These are phyloP conservation scores for Cephonodes hylas DNA, from an alignment of 2,888 invertebrate species.

Conservation along the genomic window DNA sequence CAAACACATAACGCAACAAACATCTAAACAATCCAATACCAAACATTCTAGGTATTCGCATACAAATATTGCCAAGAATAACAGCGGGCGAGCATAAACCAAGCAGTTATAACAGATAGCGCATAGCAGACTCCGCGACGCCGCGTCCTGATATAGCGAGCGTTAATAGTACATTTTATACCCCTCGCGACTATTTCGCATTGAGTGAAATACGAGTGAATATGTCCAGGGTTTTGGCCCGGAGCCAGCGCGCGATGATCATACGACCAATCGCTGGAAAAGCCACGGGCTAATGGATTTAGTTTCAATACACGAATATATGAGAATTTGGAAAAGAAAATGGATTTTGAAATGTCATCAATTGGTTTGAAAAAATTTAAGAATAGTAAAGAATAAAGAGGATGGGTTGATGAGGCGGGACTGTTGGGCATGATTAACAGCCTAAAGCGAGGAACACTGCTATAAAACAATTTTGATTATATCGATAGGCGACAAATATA, in stretches of 20 bases:
- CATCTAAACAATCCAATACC: neutral
- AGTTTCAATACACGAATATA: neutral
- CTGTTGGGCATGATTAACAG: no score
- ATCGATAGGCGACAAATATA: no score
- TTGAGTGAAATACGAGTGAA: constrained; percentile 66
- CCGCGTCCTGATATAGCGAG: constrained; percentile 59
- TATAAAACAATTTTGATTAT: no score
- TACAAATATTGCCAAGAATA: neutral
- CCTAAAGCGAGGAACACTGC: no score
- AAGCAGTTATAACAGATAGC: constrained; percentile 23
- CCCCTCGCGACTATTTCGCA: constrained; percentile 59
- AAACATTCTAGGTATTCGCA: neutral
- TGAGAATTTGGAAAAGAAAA: neutral
- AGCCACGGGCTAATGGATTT: neutral
- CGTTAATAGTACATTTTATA: constrained; percentile 63
- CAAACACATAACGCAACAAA: neutral
- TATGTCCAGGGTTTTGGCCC: constrained; percentile 52
- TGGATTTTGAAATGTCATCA: no score
- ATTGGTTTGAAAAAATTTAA: no score
- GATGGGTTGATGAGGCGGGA: no score
- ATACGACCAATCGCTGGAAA: neutral
- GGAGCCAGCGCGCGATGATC: constrained; percentile 41
- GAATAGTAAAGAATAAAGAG: no score
- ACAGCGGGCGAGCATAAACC: constrained; percentile 8
- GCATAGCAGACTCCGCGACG: constrained; percentile 60